These are phyloP conservation scores for Nesometra sesokonis DNA, from an alignment of 35 echinoderm and acorn worm species.

Conservation along the genomic window DNA sequence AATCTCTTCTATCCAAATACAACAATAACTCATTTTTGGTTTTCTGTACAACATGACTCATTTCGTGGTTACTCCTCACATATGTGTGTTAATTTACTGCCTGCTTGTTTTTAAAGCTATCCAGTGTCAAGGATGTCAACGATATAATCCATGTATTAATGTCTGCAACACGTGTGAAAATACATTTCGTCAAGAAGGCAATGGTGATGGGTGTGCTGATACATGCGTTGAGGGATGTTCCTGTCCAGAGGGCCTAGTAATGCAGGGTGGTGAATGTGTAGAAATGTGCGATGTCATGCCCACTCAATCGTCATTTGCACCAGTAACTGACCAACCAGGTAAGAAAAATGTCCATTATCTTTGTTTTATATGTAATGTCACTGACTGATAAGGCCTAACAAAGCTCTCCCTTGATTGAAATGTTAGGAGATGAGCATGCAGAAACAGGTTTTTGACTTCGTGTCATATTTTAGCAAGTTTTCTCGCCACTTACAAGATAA, in stretches of 20 bases:
- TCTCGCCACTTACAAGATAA: too few relatives aligned
- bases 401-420: too few relatives aligned
- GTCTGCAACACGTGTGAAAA: slow-evolving; percentile 34
- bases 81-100: neutral
- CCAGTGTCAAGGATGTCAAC: slow-evolving; percentile 57
- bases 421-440: too few relatives aligned
- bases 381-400: too few relatives aligned
- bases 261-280: slow-evolving; percentile 58
- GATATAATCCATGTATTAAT: slow-evolving; percentile 59
- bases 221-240: slow-evolving; percentile 82
- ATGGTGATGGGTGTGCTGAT: slow-evolving; percentile 35
- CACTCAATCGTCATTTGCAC: neutral
- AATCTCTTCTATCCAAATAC: too few relatives aligned
- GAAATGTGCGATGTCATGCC: slow-evolving; percentile 10
- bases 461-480: too few relatives aligned
- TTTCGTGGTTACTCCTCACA: too few relatives aligned
- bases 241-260: slow-evolving; percentile 39
- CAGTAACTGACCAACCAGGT: neutral
- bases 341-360: neutral
- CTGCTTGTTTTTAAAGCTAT: slow-evolving; percentile 43
- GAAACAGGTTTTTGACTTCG: too few relatives aligned
- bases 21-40: too few relatives aligned
- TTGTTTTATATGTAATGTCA: too few relatives aligned
- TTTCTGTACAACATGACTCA: too few relatives aligned
- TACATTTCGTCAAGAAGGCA: slow-evolving; percentile 17